Evolutionary conservation across 2,797 vertebrate genomes (phyloP), one percentile per base, ranked within the genome.

Genomic region (Hapalemur alaotrensis): DNA sequence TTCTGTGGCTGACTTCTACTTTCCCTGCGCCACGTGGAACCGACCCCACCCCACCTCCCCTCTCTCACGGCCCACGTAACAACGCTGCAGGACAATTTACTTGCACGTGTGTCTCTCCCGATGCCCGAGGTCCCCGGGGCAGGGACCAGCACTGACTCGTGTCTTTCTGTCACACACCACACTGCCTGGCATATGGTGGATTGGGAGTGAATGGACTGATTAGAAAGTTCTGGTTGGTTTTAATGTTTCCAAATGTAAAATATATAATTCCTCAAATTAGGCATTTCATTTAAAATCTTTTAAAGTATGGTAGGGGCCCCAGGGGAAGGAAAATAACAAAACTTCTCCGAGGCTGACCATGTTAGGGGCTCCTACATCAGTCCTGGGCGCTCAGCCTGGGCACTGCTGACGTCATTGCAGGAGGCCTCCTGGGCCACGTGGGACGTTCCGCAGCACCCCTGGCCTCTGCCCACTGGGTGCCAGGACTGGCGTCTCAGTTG

Each of bases 41-140:
- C 0, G 18, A 28, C 48, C 41, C 28, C 22, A 14, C n/a, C 46
- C 43, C 18, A 15, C 0, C 0, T 8, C 35, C 32, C 2, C 0
- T 2, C 1, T 0, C 28, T 23, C 54, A 1, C 0, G 3, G 23
- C 11, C 11, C 54, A 3, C 0, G 5, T 30, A 25, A 11, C 25
- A 10, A 3, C 1, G 17, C 20, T 2, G 12, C 43, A 4, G 0
- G 2, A 2, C 2, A 30, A n/a, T 2, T 2, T 30, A 4, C 63
- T 20, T n/a, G 3, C 23, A 17, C 0, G 0, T 0, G 28, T 14
- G 2, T 50, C 48, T 54, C 67, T 52, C 57, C 72, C 2, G 0
- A 3, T 0, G 12, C 28, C 30, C 0, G 35, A 46, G 35, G 38
- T 25, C 59, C 7, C 12, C 0, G 2, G 67, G 6, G 22, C 6